Evolutionary conservation across 2,797 vertebrate genomes (phyloP), one percentile per base, ranked within the genome.

Genomic region (Melanitta fusca): DNA sequence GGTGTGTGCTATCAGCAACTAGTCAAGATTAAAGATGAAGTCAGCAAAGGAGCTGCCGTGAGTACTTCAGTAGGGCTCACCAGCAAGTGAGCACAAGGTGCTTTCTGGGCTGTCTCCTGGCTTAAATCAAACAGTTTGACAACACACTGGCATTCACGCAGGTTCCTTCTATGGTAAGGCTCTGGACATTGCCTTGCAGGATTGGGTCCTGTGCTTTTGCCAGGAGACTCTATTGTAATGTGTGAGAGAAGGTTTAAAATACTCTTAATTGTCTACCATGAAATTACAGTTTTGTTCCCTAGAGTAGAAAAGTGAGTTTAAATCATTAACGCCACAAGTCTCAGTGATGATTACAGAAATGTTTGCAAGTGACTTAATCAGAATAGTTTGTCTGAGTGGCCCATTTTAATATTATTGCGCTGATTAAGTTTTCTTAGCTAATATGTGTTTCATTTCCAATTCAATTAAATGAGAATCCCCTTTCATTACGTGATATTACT

Each of bases 371-470:
- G 95, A 97, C 97, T 98, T 98, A 98, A 98, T 98, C 97, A 97
- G 96, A 88, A 95, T 92, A 81, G 96, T 96, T 96, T 97, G 96
- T 97, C 94, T 97, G 95, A 98, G 95, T 97, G 96, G 96, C 96
- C 96, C 77, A 77, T 97, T 98, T 98, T 97, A 98, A 98, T 98
- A 97, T 97, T 97, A 98, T 97, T 97, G 96, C 95, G 65, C 97
- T 98, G 97, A 98, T 98, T 98, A 98, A 98, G 97, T 98, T 98
- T 98, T 97, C 97, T 97, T 97, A 97, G 96, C 97, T 98, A 98
- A 98, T 98, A 97, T 97, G 96, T 95, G 97, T 98, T 97, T 97
- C 95, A 95, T 98, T 98, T 98, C 97, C 97, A 98, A 95, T 98
- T 98, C 97, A 98, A 97, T 98, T 98, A 98, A 98, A 97, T 85